phyloP scores from a whole-genome alignment of 2,888 invertebrate genomes.

The Eupithecia inturbata region DNA sequence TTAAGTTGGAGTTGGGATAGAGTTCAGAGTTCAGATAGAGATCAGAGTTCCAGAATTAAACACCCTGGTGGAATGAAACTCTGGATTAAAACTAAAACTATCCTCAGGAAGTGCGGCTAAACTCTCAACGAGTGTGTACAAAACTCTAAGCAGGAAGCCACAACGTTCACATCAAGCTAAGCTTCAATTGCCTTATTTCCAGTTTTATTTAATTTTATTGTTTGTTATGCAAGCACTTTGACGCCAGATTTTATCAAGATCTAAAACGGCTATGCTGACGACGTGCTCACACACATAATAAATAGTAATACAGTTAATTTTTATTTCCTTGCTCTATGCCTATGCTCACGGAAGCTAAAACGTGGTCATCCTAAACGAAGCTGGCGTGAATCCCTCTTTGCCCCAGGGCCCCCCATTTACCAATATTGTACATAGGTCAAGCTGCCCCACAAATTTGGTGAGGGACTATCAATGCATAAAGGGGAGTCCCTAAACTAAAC shows the following conservation, averaged over 20 bases:
- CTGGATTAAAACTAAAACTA: not conserved
- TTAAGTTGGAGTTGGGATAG: not conserved
- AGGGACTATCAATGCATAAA: not conserved
- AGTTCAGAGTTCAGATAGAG: too few relatives aligned
- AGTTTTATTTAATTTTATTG: conserved; percentile 31
- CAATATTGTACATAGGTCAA: not conserved
- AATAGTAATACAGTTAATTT: conserved; percentile 36
- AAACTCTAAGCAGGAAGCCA: conserved; percentile 14
- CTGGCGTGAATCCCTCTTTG: not conserved
- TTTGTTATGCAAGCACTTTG: conserved; percentile 42
- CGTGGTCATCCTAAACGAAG: not conserved
- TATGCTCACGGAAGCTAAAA: not conserved
- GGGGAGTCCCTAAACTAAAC: not conserved
- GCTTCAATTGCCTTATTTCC: conserved; percentile 22
- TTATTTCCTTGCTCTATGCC: not conserved
- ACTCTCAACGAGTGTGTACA: not conserved
- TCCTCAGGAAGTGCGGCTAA: not conserved
- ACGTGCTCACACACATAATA: conserved; percentile 47
- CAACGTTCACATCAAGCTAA: not conserved
- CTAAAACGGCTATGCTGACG: conserved; percentile 46
- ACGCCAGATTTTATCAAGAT: conserved; percentile 44
- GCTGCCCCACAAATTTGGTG: not conserved
- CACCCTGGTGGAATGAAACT: not conserved
- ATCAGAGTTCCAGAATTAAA: too few relatives aligned
- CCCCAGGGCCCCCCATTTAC: too few relatives aligned